Percentiles rank a stretch among this genome's conserved stretches.
Conservation (phyloP, 2,888 invertebrate genomes). For the Mythimna vitellina region DNA sequence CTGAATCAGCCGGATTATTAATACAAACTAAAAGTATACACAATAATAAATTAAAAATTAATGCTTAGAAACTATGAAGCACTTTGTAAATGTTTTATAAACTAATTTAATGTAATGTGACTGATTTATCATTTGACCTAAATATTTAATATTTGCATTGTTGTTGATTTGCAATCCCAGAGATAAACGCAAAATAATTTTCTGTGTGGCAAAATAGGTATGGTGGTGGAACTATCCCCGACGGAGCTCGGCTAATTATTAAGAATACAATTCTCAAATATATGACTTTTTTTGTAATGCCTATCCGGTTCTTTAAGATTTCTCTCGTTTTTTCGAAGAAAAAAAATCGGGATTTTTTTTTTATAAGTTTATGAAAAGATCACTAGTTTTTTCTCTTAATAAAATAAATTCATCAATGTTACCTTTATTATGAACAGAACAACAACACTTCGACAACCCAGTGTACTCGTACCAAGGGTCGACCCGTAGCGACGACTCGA, state of each 20-base stretch:
- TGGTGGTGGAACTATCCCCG: neutral
- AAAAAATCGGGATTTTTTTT: too few relatives aligned
- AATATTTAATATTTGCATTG: neutral
- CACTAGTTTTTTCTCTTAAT: neutral
- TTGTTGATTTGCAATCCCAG: neutral
- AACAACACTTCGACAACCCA: constrained; percentile 97
- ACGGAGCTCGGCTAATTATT: neutral
- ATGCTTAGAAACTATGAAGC: too few relatives aligned
- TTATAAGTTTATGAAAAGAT: too few relatives aligned
- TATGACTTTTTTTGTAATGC: neutral
- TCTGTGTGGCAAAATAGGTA: neutral
- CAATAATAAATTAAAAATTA: too few relatives aligned
- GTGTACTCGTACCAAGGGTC: constrained; percentile 94
- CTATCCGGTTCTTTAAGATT: neutral
- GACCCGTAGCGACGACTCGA: constrained; percentile 89
- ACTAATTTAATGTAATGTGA: too few relatives aligned
- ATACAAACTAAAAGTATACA: too few relatives aligned
- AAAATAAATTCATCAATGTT: neutral
- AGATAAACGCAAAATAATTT: neutral
- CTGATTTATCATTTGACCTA: too few relatives aligned
- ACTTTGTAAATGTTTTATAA: too few relatives aligned
- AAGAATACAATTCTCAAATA: neutral
- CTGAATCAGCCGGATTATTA: too few relatives aligned
- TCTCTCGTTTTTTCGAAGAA: too few relatives aligned
- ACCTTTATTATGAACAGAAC: constrained; percentile 86